Base-by-base conservation (phyloP, 2,797 vertebrate genomes). In the Lithobates pipiens region DNA sequence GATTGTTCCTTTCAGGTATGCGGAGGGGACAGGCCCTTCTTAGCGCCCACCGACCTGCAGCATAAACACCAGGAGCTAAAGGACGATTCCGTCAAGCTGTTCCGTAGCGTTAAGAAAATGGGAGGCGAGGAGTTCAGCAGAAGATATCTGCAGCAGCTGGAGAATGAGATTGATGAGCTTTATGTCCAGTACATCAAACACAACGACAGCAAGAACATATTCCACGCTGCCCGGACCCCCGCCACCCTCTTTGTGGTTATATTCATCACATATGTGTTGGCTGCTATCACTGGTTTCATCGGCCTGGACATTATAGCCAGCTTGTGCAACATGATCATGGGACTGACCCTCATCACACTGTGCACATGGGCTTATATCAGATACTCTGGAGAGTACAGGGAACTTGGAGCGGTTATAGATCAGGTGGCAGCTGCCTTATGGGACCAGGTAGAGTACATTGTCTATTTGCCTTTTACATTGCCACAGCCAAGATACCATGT, bases 171-270 rank as follows among this genome's bases (percentile, higher is more conserved):
- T 3, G 97, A 99, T 16, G 98, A 99, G 95, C 95, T 98, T 76
- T 99, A 98, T 76, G 93, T 99, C 89, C 98, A 99, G 93, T 99
- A 99, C 90, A 98, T 99, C 95, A 99, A 99, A 90, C 98, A 99
- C 96, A 99, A 99, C 76, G 98, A 99, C 93, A 99, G 97, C 96
- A 99, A 99, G 95, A 99, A 99, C 94, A 99, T 99, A 96, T 99
- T 99, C 95, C 98, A 99, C 0, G 98, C 98, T 0, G 98, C 98
- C 36, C 97, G 98, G 87, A 99, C 98, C 39, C 98, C 98, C 0
- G 98, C 98, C 93, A 99, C 98, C 0, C 96, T 99, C 84, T 99
- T 99, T 10, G 98, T 99, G 89, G 97, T 99, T 93, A 99, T 99
- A 94, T 99, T 99, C 89, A 95, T 99, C 93, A 98, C 98, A 76